Evolutionary conservation across 2,113 vertebrate genomes (phyloP), one percentile per base, ranked within the genome.

Genomic region (Cyprinus carpio): DNA sequence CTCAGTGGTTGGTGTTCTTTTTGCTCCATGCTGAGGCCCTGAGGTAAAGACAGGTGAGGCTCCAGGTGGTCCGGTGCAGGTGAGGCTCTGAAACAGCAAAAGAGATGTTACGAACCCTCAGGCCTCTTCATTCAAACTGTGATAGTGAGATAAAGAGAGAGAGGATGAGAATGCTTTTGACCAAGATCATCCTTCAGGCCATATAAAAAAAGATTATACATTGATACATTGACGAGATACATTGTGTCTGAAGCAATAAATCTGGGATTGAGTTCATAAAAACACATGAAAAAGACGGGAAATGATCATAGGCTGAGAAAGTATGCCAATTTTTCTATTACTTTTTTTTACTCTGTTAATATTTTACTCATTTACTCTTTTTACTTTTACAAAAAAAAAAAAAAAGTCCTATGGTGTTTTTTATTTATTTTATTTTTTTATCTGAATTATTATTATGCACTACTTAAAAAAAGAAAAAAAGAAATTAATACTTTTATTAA

Each of bases 1-100:
- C 79, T 51, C n/a, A 75, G 6, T 25, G 37, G 11, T 13, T 69
- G 23, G 7, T 11, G 1, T 54, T 25, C 20, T 25, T 82, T 64
- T 27, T 43, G 54, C 49, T 86, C 43, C 8, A 9, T 77, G 43
- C 25, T 58, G 65, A 65, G 31, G 75, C 62, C 64, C 75, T 56
- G 34, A 65, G 75, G 49, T 71, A 46, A 18, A 15, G 27, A 72
- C 81, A 74, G 74, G 20, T 75, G n/a, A 31, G 72, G 18, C 27
- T 81, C 64, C 85, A 90, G 84, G 87, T 92, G 89, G 71, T 89
- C 81, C 84, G 82, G 85, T 85, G 72, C 86, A 89, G 79, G 86
- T 87, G 89, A 87, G 88, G 23, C 60, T 69, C 76, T 87, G 89
- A 83, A 85, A 89, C 72, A 8, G 64, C 60, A 87, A 91, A 80